Percentiles rank a stretch among this genome's conserved stretches.
Conservation (phyloP, 1,140 invertebrate species). For the Brachionus paranguensis region DNA sequence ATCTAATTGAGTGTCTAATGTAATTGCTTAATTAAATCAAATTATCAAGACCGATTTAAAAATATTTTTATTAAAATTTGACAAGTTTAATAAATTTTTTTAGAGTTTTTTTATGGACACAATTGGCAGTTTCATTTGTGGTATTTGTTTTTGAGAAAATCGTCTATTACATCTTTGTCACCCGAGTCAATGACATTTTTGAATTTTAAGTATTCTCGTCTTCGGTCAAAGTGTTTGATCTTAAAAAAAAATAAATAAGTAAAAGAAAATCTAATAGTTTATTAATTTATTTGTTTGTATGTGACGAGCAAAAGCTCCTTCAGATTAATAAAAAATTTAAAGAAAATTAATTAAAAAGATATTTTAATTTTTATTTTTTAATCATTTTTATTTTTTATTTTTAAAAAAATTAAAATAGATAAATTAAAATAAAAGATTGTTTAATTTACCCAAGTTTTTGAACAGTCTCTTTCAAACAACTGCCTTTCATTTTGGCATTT, state of each 20-base stretch:
- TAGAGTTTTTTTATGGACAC: not conserved
- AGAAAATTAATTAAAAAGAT: too few relatives aligned
- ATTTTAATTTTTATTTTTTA: too few relatives aligned
- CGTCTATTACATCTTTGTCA: conserved; percentile 14
- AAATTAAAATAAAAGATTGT: too few relatives aligned
- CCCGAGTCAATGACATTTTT: conserved; percentile 60
- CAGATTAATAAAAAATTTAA: too few relatives aligned
- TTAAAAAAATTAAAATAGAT: too few relatives aligned
- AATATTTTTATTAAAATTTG: conserved; percentile 1
- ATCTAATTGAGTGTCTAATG: conserved; percentile 24
- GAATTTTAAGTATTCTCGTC: conserved; percentile 76
- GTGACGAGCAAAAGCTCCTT: too few relatives aligned
- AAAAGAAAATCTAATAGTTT: conserved; percentile 31
- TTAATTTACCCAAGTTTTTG: conserved; percentile 70
- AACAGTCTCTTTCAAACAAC: conserved; percentile 73
- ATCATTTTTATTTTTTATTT: too few relatives aligned
- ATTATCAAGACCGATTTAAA: not conserved
- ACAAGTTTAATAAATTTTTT: not conserved
- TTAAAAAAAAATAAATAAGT: conserved; percentile 49
- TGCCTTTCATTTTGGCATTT: conserved; percentile 68
- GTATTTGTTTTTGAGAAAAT: conserved; percentile 31
- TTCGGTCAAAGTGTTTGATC: conserved; percentile 87
- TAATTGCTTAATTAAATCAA: conserved; percentile 34
- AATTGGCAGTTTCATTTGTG: not conserved
- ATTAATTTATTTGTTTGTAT: not conserved